These are phyloP conservation scores for Linurgus olivaceus DNA, from an alignment of 2,797 vertebrate species.

Conservation along the genomic window DNA sequence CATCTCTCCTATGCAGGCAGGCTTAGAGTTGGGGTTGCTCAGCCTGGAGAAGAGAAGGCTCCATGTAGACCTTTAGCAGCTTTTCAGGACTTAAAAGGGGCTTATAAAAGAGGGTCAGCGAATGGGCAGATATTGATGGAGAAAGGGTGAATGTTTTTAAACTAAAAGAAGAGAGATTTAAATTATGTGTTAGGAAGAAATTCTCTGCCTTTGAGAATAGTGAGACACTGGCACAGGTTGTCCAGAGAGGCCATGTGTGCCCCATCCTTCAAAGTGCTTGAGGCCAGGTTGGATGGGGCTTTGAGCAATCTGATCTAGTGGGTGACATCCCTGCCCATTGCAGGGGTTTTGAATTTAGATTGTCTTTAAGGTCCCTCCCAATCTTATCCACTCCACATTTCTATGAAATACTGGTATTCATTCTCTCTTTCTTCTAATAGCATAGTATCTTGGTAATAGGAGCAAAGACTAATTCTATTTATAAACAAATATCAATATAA, in stretches of 20 bases:
- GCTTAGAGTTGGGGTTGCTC: background rate
- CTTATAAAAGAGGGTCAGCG: background rate
- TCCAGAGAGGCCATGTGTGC: background rate
- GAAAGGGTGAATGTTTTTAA: background rate
- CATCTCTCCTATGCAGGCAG: fast-evolving
- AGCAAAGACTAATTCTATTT: background rate
- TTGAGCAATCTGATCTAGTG: background rate
- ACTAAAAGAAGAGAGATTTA: background rate
- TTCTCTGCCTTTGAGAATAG: background rate
- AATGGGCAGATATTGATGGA: background rate
- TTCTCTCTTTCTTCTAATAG: background rate
- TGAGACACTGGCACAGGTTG: background rate
- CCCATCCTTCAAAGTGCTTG: fast-evolving
- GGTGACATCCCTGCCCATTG: background rate
- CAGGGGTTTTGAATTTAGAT: background rate
- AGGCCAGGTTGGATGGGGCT: background rate
- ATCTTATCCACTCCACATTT: background rate
- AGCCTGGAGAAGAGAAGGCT: background rate
- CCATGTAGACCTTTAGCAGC: fast-evolving
- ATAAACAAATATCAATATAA: background rate
- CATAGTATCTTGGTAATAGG: background rate
- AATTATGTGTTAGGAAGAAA: background rate
- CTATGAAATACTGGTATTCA: background rate
- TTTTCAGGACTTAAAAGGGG: background rate
- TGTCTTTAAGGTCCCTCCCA: background rate